A percentile compares a stretch with the other conserved stretches of the same genome.
phyloP scores from a whole-genome alignment of 1,140 invertebrate genomes.

The Drosophila murphyi region DNA sequence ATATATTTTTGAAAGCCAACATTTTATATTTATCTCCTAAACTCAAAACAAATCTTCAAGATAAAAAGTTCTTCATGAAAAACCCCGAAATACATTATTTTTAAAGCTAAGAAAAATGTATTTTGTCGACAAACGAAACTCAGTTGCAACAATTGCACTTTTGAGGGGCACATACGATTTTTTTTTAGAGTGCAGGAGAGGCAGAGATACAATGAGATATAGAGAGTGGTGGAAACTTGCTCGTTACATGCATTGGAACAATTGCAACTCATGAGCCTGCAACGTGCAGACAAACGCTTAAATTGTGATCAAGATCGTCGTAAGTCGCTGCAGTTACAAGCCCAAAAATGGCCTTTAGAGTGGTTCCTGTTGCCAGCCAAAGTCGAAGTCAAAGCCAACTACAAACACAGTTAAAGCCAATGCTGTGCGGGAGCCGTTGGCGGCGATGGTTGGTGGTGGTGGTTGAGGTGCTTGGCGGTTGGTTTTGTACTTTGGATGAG shows the following conservation, averaged over 20 bases:
- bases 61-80: too few species aligned
- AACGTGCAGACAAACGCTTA: constrained; percentile 77
- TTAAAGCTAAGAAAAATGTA: too few species aligned
- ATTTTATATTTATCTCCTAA: too few species aligned
- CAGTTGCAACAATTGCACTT: too few species aligned
- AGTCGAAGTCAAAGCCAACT: neutral
- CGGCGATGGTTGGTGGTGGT: constrained; percentile 51
- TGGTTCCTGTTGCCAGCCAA: constrained; percentile 33
- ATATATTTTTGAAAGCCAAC: too few species aligned
- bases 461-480: constrained; percentile 18
- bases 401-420: constrained; percentile 17
- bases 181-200: neutral
- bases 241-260: constrained; percentile 53
- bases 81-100: too few species aligned
- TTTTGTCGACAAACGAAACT: too few species aligned
- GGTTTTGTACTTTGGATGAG: constrained; percentile 69
- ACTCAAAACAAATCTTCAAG: too few species aligned
- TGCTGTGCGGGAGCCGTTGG: constrained; percentile 63
- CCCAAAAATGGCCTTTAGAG: constrained; percentile 74
- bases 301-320: constrained; percentile 79
- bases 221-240: constrained; percentile 4
- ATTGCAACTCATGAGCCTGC: constrained; percentile 62
- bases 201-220: constrained; percentile 1
- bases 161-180: neutral
- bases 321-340: constrained; percentile 61